phyloP scores from a whole-genome alignment of 2,113 vertebrate species.

The Psammodynastes pulverulentus region DNA sequence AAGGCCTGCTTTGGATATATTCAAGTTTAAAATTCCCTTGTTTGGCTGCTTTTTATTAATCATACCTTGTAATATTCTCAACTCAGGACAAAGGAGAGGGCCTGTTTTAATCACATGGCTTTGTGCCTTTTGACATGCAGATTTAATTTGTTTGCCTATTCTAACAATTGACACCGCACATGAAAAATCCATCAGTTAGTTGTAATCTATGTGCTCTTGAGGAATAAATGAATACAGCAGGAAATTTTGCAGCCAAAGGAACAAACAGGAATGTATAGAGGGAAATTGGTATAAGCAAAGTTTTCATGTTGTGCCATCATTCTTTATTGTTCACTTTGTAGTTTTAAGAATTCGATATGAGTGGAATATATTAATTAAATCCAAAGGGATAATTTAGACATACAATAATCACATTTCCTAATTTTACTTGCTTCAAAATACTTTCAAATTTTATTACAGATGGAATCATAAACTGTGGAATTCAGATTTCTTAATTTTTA shows the following conservation, averaged over 20 bases:
- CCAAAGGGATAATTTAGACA: background rate
- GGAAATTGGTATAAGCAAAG: background rate
- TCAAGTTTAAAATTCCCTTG: background rate
- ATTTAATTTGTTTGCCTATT: background rate
- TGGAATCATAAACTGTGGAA: background rate
- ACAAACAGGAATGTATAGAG: background rate
- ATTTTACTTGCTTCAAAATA: background rate
- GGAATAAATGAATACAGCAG: background rate
- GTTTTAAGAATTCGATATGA: background rate
- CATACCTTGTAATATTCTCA: background rate
- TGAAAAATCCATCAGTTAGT: background rate
- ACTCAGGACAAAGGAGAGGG: background rate
- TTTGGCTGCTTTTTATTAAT: background rate
- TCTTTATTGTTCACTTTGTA: background rate
- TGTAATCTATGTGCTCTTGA: background rate
- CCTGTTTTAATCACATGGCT: background rate
- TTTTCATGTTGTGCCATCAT: background rate
- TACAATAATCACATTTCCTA: background rate
- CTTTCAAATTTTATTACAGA: background rate
- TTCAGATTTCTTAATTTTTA: background rate
- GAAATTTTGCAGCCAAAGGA: background rate
- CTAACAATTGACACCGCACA: background rate
- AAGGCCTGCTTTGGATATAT: background rate
- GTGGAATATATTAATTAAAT: background rate
- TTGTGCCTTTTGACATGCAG: background rate